Percentiles rank a stretch among this genome's conserved stretches.
phyloP scores from a whole-genome alignment of 2,888 invertebrate genomes.

The Osedax fenrisi region DNA sequence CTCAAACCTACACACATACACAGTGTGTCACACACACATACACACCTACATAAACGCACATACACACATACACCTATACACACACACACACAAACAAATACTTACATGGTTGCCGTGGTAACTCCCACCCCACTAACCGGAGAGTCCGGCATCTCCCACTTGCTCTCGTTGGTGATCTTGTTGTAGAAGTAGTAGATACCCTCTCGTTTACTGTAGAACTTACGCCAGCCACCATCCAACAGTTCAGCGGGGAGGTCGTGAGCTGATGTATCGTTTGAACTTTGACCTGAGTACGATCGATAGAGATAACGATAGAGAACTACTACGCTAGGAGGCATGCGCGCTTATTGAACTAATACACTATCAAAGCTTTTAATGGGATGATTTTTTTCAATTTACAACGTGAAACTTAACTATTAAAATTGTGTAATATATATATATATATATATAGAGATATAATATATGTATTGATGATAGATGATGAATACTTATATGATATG shows the following conservation, averaged over 20 bases:
- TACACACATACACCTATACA: not conserved
- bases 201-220: constrained; percentile 89
- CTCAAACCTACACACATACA: too few species aligned
- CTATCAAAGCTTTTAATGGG: too few species aligned
- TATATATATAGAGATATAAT: too few species aligned
- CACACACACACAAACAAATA: not conserved
- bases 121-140: not conserved
- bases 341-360: too few species aligned
- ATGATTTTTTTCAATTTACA: too few species aligned
- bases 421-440: too few species aligned
- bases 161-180: constrained; percentile 81
- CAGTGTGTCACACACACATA: too few species aligned
- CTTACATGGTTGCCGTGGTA: not conserved
- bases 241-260: constrained; percentile 59
- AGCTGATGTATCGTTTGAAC: not conserved
- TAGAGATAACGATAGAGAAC: not conserved
- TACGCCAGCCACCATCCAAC: constrained; percentile 81
- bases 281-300: not conserved
- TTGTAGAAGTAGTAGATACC: constrained; percentile 92
- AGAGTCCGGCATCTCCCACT: constrained; percentile 76
- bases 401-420: too few species aligned
- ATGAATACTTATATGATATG: too few species aligned
- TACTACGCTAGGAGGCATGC: too few species aligned
- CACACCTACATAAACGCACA: not conserved
- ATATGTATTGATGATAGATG: too few species aligned